A percentile compares a stretch with the other conserved stretches of the same genome.
phyloP scores from a whole-genome alignment of 2,113 vertebrate species.

The Microcebus griseorufus region DNA sequence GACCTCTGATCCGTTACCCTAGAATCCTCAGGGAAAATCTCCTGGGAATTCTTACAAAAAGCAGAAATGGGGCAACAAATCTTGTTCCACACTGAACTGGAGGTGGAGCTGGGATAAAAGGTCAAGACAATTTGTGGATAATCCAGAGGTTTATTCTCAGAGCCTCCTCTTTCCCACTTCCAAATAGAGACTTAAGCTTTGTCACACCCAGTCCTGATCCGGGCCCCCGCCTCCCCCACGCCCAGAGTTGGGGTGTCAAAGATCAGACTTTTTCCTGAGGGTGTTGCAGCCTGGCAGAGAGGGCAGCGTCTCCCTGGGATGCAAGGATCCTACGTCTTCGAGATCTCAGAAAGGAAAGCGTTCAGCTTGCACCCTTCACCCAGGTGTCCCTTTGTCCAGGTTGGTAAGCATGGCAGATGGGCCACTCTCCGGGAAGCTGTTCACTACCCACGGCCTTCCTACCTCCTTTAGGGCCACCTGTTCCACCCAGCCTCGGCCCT shows the following conservation, averaged over 20 bases:
- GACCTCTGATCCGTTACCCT: background rate
- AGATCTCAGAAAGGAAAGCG: background rate
- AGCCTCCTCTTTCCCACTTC: background rate
- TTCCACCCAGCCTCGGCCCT: background rate
- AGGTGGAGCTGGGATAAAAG: background rate
- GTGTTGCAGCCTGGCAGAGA: background rate
- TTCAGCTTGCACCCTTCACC: background rate
- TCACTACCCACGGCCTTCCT: background rate
- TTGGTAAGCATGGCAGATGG: background rate
- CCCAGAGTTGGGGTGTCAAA: background rate
- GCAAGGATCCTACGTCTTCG: background rate
- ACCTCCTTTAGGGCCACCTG: conserved; percentile 9
- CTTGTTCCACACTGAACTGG: background rate
- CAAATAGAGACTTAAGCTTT: background rate
- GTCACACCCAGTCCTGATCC: background rate
- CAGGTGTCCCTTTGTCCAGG: background rate
- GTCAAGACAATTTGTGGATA: background rate
- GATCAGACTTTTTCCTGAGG: background rate
- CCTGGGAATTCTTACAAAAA: background rate
- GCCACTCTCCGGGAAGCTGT: background rate
- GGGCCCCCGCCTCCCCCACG: background rate
- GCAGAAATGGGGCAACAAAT: background rate
- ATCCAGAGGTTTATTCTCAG: conserved; percentile 9
- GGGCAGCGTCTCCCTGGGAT: background rate
- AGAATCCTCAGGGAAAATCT: background rate